phyloP scores from a whole-genome alignment of 2,113 vertebrate genomes.

The Otus sunia region DNA sequence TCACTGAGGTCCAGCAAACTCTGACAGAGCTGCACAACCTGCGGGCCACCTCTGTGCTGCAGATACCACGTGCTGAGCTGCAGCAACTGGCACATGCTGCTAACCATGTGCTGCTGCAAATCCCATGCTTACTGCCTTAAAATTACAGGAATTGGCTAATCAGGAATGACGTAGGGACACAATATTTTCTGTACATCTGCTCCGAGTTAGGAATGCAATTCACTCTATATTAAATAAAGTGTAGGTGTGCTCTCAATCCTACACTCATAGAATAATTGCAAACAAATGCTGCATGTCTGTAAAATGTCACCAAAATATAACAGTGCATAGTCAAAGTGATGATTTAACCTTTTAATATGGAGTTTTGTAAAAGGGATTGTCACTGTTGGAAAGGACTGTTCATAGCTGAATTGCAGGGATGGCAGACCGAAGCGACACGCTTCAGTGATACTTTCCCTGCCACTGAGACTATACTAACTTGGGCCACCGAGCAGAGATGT shows the following conservation, averaged over 20 bases:
- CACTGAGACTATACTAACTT: background rate
- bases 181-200: conserved; percentile 1
- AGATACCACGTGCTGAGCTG: background rate
- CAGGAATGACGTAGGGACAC: background rate
- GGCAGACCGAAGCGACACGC: background rate
- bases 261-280: background rate
- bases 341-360: background rate
- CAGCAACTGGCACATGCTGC: background rate
- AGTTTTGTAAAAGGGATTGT: background rate
- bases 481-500: background rate
- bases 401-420: background rate
- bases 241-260: background rate
- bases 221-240: background rate
- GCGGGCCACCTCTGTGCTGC: background rate
- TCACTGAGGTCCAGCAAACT: background rate
- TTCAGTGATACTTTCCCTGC: background rate
- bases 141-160: background rate
- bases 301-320: background rate
- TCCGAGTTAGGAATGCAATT: background rate
- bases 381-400: background rate
- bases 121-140: background rate
- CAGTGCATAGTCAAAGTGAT: background rate
- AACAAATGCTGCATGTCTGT: background rate
- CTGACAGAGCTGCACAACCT: background rate
- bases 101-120: background rate